Evolutionary conservation across 2,113 vertebrate species (phyloP).

Genomic region (Heloderma charlesbogerti): DNA sequence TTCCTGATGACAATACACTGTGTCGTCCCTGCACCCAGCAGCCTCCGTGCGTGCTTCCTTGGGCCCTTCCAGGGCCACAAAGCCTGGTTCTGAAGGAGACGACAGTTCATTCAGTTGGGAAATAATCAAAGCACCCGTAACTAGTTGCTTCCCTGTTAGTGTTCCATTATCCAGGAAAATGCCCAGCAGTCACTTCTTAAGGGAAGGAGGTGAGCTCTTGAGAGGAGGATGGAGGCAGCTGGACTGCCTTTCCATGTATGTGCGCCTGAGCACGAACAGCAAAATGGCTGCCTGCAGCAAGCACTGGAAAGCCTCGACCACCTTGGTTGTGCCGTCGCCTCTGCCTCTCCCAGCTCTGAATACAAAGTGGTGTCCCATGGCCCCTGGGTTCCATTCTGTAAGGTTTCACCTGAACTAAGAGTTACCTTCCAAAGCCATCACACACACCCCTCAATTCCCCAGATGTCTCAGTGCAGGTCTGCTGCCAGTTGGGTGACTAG

Average conservation of each 20-base stretch:
- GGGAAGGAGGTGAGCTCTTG: constrained; percentile 32
- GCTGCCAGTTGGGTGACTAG: not conserved
- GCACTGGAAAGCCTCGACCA: not conserved
- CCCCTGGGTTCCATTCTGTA: not conserved
- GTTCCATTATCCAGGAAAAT: not conserved
- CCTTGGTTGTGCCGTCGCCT: not conserved
- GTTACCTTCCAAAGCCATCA: not conserved
- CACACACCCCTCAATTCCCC: not conserved
- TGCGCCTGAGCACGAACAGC: not conserved
- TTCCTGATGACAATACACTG: accelerated
- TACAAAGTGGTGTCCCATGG: not conserved
- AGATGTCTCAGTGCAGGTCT: not conserved
- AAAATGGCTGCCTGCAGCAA: too few relatives aligned
- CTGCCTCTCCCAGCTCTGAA: not conserved
- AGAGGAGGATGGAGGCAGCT: not conserved
- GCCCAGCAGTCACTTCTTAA: constrained; percentile 41
- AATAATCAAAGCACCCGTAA: constrained; percentile 53
- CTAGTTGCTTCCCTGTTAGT: constrained; percentile 56
- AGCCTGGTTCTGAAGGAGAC: not conserved
- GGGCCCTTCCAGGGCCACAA: constrained; percentile 15
- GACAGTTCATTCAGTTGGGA: constrained; percentile 61
- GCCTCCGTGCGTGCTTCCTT: not conserved
- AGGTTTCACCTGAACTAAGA: not conserved
- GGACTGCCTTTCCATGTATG: not conserved
- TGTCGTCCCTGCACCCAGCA: not conserved